These are phyloP conservation scores for Hucho hucho DNA, from an alignment of 2,113 vertebrate genomes.

Conservation along the genomic window DNA sequence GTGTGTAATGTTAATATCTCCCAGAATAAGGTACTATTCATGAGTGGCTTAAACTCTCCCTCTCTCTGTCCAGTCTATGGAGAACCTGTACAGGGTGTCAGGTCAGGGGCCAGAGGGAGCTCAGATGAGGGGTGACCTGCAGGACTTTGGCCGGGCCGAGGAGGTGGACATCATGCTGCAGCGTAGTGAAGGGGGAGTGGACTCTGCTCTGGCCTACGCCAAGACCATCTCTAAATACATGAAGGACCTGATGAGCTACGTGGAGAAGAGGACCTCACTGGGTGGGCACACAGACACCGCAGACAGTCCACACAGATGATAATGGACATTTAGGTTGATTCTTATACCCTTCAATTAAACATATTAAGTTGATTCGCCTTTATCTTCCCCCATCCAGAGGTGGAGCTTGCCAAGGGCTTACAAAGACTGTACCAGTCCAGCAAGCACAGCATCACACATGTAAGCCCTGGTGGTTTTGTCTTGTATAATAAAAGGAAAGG, in stretches of 20 bases:
- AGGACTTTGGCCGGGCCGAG: constrained; percentile 72
- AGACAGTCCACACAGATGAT: background rate
- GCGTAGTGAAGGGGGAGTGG: constrained; percentile 88
- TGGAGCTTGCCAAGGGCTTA: constrained; percentile 89
- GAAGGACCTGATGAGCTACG: constrained; percentile 88
- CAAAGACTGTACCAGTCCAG: constrained; percentile 87
- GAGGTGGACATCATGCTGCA: constrained; percentile 90
- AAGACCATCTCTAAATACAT: constrained; percentile 94
- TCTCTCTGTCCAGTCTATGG: constrained; percentile 78
- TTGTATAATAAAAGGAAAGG: too few species aligned
- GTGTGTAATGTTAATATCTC: background rate
- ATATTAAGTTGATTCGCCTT: background rate
- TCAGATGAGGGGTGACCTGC: constrained; percentile 58
- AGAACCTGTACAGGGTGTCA: constrained; percentile 79
- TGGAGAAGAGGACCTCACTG: constrained; percentile 83
- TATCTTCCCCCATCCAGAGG: constrained; percentile 72
- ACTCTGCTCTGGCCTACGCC: constrained; percentile 84
- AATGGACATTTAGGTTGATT: background rate
- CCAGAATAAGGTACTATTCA: too few species aligned
- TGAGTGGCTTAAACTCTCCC: background rate
- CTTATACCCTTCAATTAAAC: background rate
- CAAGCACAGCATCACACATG: constrained; percentile 85
- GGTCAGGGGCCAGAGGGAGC: constrained; percentile 67
- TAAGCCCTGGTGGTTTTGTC: constrained; percentile 27
- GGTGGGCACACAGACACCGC: constrained; percentile 68